Evolutionary conservation across 2,113 vertebrate species (phyloP).

Genomic region (Microcebus jonahi): DNA sequence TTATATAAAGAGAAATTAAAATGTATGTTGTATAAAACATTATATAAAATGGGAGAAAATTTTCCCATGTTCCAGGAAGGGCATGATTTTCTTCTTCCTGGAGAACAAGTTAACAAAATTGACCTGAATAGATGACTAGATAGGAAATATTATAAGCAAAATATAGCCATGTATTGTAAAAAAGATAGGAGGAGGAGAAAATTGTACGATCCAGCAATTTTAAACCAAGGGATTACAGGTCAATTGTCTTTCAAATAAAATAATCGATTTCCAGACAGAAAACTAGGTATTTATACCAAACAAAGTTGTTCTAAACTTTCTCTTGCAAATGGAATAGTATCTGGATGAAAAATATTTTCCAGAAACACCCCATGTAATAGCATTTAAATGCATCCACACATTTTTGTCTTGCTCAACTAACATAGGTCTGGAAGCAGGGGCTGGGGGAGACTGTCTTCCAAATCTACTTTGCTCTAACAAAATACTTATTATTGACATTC

Average conservation of each 20-base stretch:
- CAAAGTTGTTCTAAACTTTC: not conserved
- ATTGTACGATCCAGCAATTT: not conserved
- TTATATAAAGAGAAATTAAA: not conserved
- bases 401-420: not conserved
- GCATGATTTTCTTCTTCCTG: not conserved
- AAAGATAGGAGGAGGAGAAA: not conserved
- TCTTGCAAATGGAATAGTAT: not conserved
- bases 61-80: not conserved
- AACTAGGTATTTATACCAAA: not conserved
- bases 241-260: not conserved
- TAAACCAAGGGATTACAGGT: not conserved
- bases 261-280: not conserved
- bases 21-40: not conserved
- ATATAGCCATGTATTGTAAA: not conserved
- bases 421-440: not conserved
- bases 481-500: not conserved
- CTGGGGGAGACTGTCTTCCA: not conserved
- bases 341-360: not conserved
- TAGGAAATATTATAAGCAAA: not conserved
- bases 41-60: not conserved
- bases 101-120: conserved; percentile 24
- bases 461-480: not conserved
- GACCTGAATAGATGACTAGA: not conserved
- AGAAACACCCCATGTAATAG: not conserved
- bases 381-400: not conserved